Percentiles rank a stretch among this genome's conserved stretches.
Evolutionary conservation across 1,140 invertebrate genomes (phyloP).

Genomic region (Antheraea mylitta): DNA sequence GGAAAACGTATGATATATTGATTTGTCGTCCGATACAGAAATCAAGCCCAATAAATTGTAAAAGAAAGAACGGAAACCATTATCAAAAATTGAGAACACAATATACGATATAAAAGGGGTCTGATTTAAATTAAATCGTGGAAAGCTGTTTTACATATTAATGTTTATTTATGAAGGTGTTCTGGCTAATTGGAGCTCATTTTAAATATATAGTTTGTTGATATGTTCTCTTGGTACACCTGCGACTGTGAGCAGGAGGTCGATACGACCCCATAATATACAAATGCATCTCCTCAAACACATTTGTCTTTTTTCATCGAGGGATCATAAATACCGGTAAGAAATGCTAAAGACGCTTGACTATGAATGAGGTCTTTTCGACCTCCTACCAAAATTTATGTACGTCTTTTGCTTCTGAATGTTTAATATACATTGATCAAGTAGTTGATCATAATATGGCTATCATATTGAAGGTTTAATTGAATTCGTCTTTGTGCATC

Average conservation of each 20-base stretch:
- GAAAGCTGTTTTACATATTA: neutral
- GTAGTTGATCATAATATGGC: no score
- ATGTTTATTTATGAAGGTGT: slow-evolving; percentile 1
- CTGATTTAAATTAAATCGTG: neutral
- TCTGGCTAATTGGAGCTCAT: neutral
- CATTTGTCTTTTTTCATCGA: no score
- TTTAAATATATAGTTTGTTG: neutral
- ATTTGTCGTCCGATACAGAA: neutral
- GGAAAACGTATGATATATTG: neutral
- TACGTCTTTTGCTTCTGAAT: no score
- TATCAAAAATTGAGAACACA: slow-evolving; percentile 2
- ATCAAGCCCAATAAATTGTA: neutral
- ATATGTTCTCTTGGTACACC: neutral
- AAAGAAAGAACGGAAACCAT: neutral
- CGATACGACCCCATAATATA: neutral
- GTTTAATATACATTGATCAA: no score
- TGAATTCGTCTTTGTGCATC: no score
- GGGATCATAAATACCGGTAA: no score
- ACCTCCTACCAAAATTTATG: no score
- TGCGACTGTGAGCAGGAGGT: neutral
- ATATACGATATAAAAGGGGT: neutral
- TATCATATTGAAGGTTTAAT: no score
- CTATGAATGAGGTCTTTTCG: no score
- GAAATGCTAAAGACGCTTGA: no score
- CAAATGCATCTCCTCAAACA: no score